Percentiles rank a stretch among this genome's conserved stretches.
These are phyloP conservation scores for Rhadinocentrus ornatus DNA, from an alignment of 2,797 vertebrate genomes.

Conservation along the genomic window DNA sequence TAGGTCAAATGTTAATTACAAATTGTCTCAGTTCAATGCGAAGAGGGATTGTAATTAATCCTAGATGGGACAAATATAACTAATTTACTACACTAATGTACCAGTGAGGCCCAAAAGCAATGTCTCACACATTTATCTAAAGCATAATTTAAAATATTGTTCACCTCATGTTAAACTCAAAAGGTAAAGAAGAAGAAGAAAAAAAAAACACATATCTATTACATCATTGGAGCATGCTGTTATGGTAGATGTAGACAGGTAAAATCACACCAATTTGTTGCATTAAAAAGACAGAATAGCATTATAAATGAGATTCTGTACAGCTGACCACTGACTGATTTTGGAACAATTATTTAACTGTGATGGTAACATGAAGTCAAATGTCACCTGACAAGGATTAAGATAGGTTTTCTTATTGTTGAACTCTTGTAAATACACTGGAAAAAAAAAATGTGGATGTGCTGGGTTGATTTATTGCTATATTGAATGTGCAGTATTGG, in stretches of 20 bases:
- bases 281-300: neutral
- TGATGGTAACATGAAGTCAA: too few relatives aligned
- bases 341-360: neutral
- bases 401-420: neutral
- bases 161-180: constrained; percentile 38
- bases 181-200: constrained; percentile 15
- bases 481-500: too few relatives aligned
- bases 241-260: neutral
- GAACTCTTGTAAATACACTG: neutral
- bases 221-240: neutral
- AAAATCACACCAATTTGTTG: neutral
- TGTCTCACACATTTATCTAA: constrained; percentile 25
- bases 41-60: constrained; percentile 76
- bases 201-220: constrained; percentile 35
- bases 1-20: constrained; percentile 76
- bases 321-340: neutral
- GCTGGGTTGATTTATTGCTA: neutral
- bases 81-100: constrained; percentile 48
- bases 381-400: neutral
- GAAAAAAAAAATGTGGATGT: neutral
- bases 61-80: constrained; percentile 48
- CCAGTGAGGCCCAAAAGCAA: constrained; percentile 37
- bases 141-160: constrained; percentile 39
- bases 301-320: neutral
- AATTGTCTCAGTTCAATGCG: constrained; percentile 69